Evolutionary conservation across 2,797 vertebrate genomes (phyloP).

Genomic region (Peromyscus aztecus): DNA sequence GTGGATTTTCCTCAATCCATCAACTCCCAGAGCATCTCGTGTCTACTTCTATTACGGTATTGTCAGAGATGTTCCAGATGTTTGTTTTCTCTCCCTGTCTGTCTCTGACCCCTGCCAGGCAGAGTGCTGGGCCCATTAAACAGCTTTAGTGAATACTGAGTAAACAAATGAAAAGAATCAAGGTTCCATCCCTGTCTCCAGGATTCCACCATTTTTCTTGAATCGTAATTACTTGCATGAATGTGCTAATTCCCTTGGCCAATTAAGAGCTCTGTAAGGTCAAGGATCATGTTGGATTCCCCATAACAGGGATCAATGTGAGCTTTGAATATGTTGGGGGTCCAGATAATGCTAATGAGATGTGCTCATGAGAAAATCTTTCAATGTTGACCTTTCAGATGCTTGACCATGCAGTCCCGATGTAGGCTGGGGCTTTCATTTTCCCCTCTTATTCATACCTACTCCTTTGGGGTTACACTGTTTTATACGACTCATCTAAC

Average conservation of each 20-base stretch:
- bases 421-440: neutral
- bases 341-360: neutral
- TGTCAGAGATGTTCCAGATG: neutral
- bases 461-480: neutral
- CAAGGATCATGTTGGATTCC: slow-evolving; percentile 2
- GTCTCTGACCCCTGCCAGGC: neutral
- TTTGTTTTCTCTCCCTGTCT: neutral
- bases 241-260: slow-evolving; percentile 18
- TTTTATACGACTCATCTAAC: slow-evolving; percentile 50
- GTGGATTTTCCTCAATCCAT: neutral
- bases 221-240: neutral
- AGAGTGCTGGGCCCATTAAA: neutral
- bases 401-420: neutral
- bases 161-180: slow-evolving; percentile 17
- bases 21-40: neutral
- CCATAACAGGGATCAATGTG: neutral
- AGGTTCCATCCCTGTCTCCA: neutral
- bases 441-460: slow-evolving; percentile 46
- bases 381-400: neutral
- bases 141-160: neutral
- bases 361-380: neutral
- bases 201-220: slow-evolving; percentile 26
- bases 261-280: slow-evolving; percentile 35
- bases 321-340: neutral
- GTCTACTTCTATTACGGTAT: neutral